Evolutionary conservation across 1,140 invertebrate species (phyloP), one percentile per base, ranked within the genome.

Genomic region (Achroia grisella): DNA sequence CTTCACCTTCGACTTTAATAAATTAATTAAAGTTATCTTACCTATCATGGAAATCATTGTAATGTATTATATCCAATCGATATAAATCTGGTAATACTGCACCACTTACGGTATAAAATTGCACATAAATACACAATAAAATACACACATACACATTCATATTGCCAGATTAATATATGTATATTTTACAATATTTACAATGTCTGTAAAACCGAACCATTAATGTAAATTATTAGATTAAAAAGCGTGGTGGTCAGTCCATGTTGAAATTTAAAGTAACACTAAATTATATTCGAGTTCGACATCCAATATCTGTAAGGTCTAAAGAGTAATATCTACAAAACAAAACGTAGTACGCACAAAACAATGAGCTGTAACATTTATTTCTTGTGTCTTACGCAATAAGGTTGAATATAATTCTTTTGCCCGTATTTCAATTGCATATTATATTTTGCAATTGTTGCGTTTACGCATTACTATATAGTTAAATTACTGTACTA

Each of bases 1-100:
- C 6, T 6, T 3, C 17, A 23, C 17, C 6, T 23, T 23, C 17
- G n/a, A n/a, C n/a, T n/a, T n/a, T n/a, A n/a, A n/a, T n/a, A n/a
- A n/a, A n/a, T n/a, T 23, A 3, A 23, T 23, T 23, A 3, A 6
- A 3, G 6, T 23, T 23, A 23, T 23, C 17, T 23, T 23, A 67
- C 63, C 63, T 55, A 10, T 46, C 60, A 36, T 67, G 63, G 37
- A 67, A 63, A 50, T 67, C 63, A 49, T 67, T 67, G n/a, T 63
- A 67, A 57, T 67, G 63, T 39, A 67, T 46, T 13, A 67, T 56
- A 44, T 67, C 56, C 42, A 67, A 43, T 14, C 35, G 44, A 51
- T 52, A 67, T 10, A 54, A 48, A 44, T 64, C 51, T 41, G 52
- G 56, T 14, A 55, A 23, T 37, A 55, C 52, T 34, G 15, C 44